Conservation (phyloP, 1,140 invertebrate species). For the Drosophila teissieri region DNA sequence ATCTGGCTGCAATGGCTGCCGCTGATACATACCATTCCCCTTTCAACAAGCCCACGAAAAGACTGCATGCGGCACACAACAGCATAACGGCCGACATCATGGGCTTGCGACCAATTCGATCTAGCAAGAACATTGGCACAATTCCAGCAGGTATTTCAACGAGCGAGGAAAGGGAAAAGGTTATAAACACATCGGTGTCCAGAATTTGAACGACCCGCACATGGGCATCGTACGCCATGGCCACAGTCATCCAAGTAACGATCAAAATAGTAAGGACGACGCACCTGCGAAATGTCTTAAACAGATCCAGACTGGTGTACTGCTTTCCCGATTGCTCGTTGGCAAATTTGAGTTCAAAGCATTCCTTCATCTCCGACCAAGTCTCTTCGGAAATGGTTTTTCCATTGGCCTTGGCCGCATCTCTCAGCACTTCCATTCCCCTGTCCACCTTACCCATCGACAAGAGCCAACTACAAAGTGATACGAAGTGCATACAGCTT, state of each 20-base stretch:
- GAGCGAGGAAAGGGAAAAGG: slow-evolving; percentile 92
- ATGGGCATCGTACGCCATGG: slow-evolving; percentile 93
- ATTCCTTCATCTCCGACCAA: slow-evolving; percentile 88
- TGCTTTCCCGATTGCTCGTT: slow-evolving; percentile 87
- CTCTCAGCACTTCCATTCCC: slow-evolving; percentile 90
- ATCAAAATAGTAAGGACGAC: slow-evolving; percentile 90
- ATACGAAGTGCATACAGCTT: background rate
- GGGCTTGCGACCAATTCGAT: slow-evolving; percentile 93
- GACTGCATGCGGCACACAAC: slow-evolving; percentile 91
- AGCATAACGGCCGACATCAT: slow-evolving; percentile 91
- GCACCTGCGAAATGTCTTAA: slow-evolving; percentile 89
- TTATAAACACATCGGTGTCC: slow-evolving; percentile 91
- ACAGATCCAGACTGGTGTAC: slow-evolving; percentile 91
- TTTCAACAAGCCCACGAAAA: slow-evolving; percentile 89
- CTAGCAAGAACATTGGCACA: slow-evolving; percentile 90
- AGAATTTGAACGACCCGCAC: slow-evolving; percentile 92
- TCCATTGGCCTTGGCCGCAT: slow-evolving; percentile 92
- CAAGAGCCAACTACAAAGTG: slow-evolving; percentile 89
- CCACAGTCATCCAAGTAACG: slow-evolving; percentile 93
- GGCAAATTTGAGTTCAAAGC: slow-evolving; percentile 82
- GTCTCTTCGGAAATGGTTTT: slow-evolving; percentile 89
- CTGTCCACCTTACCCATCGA: slow-evolving; percentile 92
- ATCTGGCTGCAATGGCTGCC: slow-evolving; percentile 91
- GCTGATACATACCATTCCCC: slow-evolving; percentile 88
- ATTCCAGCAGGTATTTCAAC: slow-evolving; percentile 91